Conservation (phyloP, 2,888 invertebrate genomes). For the Pandemis heparana region DNA sequence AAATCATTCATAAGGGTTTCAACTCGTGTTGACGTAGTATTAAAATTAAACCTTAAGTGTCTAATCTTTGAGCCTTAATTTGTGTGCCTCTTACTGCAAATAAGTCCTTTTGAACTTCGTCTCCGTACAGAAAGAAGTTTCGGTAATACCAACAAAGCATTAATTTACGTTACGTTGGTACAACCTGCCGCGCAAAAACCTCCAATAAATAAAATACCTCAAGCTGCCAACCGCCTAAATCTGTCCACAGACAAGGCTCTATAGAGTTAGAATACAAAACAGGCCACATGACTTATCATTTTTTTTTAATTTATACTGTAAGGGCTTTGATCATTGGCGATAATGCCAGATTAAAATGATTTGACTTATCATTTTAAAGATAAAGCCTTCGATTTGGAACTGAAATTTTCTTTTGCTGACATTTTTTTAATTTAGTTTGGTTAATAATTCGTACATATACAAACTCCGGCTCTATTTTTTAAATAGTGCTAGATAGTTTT, state of each 20-base stretch:
- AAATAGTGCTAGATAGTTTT: not conserved
- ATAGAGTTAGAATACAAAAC: not conserved
- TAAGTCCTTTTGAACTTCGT: not conserved
- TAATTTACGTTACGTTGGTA: not conserved
- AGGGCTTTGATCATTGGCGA: not conserved
- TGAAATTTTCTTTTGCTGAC: too few relatives aligned
- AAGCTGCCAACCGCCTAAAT: constrained; percentile 5
- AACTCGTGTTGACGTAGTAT: not conserved
- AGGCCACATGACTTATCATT: not conserved
- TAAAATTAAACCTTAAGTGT: not conserved
- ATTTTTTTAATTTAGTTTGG: too few relatives aligned
- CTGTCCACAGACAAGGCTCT: not conserved
- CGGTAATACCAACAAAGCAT: not conserved
- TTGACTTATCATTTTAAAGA: too few relatives aligned
- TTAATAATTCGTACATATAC: too few relatives aligned
- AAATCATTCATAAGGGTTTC: not conserved
- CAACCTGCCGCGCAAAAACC: not conserved
- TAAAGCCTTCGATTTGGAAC: too few relatives aligned
- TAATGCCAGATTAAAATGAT: not conserved
- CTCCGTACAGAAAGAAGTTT: not conserved
- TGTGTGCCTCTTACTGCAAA: not conserved
- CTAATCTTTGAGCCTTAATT: not conserved
- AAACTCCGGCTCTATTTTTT: too few relatives aligned
- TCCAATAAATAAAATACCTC: constrained; percentile 13
- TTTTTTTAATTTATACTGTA: not conserved